These are phyloP conservation scores for Apolygus lucorum DNA, from an alignment of 1,140 invertebrate genomes.

Conservation along the genomic window DNA sequence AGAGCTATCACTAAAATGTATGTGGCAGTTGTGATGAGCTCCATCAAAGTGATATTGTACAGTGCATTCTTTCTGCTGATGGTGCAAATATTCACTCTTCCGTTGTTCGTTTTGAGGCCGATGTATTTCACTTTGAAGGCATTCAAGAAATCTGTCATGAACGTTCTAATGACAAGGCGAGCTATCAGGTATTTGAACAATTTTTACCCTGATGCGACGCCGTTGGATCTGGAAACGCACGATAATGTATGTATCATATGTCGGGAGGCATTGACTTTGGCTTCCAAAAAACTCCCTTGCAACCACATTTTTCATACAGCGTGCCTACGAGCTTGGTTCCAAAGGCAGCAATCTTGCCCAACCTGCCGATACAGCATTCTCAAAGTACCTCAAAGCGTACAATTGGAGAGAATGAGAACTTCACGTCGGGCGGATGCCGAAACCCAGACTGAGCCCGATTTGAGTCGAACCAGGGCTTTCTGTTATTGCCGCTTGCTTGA, in stretches of 20 bases:
- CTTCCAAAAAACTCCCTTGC: slow-evolving; percentile 25
- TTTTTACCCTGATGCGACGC: slow-evolving; percentile 19
- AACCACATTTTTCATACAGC: slow-evolving; percentile 24
- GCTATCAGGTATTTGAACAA: slow-evolving; percentile 20
- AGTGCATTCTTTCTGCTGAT: slow-evolving; percentile 1
- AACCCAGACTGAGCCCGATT: background rate
- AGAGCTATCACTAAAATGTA: slow-evolving; percentile 15
- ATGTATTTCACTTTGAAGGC: slow-evolving; percentile 4
- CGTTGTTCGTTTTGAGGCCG: slow-evolving; percentile 13
- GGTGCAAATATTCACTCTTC: background rate
- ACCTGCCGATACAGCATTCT: slow-evolving; percentile 20
- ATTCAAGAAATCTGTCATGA: slow-evolving; percentile 11
- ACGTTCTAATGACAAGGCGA: slow-evolving; percentile 13
- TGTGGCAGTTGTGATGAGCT: slow-evolving; percentile 5
- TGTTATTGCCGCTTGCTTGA: no score
- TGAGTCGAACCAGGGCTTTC: no score
- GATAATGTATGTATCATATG: slow-evolving; percentile 23
- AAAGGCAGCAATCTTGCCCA: slow-evolving; percentile 25
- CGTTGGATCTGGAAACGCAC: slow-evolving; percentile 7
- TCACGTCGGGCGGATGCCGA: background rate
- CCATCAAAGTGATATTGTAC: slow-evolving; percentile 16
- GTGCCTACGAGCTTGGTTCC: slow-evolving; percentile 24
- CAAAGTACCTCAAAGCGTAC: background rate
- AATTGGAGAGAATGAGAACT: background rate
- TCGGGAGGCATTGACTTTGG: slow-evolving; percentile 12